phyloP scores from a whole-genome alignment of 2,797 vertebrate genomes.

The Acipenser transmontanus region DNA sequence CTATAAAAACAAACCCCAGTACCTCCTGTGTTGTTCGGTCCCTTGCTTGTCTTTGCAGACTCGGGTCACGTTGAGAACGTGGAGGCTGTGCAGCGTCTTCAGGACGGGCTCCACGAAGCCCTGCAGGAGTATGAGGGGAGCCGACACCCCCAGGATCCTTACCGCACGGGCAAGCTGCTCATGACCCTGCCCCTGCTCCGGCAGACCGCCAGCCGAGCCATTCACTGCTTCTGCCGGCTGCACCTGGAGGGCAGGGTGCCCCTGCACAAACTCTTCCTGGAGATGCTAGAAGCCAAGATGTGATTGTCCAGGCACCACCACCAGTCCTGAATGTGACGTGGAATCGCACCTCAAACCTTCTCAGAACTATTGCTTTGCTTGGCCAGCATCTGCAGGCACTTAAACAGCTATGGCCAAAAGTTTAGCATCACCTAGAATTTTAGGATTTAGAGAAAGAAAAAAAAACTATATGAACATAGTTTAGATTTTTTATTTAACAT shows the following conservation, averaged over 20 bases:
- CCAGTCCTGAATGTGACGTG: too few species aligned
- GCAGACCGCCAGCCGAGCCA: conserved; percentile 42
- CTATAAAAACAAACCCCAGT: too few species aligned
- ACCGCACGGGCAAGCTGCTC: conserved; percentile 47
- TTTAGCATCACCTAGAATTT: too few species aligned
- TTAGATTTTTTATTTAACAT: too few species aligned
- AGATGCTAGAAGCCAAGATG: conserved; percentile 58
- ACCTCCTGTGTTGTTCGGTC: too few species aligned
- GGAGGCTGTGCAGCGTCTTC: conserved; percentile 46
- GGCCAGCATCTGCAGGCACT: too few species aligned
- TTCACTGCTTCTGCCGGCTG: conserved; percentile 35
- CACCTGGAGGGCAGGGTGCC: conserved; percentile 39
- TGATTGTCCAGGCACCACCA: conserved; percentile 7
- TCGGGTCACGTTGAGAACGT: conserved; percentile 43
- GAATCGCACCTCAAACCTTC: too few species aligned
- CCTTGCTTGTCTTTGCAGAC: conserved; percentile 30
- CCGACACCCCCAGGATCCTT: conserved; percentile 29
- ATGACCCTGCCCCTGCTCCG: conserved; percentile 60
- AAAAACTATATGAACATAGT: too few species aligned
- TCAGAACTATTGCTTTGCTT: too few species aligned
- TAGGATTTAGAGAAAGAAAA: too few species aligned
- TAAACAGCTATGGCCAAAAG: too few species aligned
- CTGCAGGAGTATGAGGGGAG: conserved; percentile 51
- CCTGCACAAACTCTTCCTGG: conserved; percentile 60
- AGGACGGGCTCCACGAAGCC: conserved; percentile 56